phyloP scores from a whole-genome alignment of 2,797 vertebrate genomes.

The Coendou prehensilis region DNA sequence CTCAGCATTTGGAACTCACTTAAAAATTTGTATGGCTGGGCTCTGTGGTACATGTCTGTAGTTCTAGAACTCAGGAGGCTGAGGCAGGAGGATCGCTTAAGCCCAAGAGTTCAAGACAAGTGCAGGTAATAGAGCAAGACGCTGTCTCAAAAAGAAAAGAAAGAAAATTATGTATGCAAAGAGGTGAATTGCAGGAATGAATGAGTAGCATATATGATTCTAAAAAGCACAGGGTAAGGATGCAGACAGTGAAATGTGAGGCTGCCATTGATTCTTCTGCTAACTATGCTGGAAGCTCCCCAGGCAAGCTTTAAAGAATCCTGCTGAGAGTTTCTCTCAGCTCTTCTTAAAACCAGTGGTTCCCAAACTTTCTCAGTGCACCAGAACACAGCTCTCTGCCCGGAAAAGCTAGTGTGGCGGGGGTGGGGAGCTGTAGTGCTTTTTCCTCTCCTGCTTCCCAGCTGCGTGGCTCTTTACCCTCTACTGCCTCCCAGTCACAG shows the following conservation, averaged over 20 bases:
- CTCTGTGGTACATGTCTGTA: neutral
- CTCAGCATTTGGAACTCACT: neutral
- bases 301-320: neutral
- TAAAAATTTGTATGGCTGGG: neutral
- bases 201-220: neutral
- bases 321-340: constrained; percentile 57
- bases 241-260: constrained; percentile 7
- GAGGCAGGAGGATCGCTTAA: neutral
- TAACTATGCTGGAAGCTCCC: neutral
- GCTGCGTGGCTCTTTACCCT: neutral
- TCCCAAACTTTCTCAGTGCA: neutral
- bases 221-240: neutral
- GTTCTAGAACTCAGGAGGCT: neutral
- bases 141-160: neutral
- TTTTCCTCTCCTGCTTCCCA: neutral
- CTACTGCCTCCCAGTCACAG: neutral
- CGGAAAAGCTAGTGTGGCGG: neutral
- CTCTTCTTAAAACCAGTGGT: constrained; percentile 58
- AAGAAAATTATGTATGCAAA: neutral
- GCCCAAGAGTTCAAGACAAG: neutral
- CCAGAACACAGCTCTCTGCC: neutral
- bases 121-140: neutral
- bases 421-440: rapidly evolving
- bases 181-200: rapidly evolving
- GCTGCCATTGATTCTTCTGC: neutral